phyloP scores from a whole-genome alignment of 2,888 invertebrate species.

The Amaurobius ferox region DNA sequence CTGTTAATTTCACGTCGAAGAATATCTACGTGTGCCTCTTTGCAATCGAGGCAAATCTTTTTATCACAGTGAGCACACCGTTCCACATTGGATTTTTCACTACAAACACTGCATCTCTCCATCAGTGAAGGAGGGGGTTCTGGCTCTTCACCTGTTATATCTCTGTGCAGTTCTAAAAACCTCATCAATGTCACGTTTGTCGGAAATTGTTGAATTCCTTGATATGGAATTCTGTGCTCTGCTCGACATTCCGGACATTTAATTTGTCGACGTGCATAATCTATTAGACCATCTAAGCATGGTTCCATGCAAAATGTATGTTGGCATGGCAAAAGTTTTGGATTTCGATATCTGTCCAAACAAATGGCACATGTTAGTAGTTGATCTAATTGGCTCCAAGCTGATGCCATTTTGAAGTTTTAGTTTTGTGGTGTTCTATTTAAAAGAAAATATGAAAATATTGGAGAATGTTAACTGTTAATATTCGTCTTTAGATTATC shows the following conservation, averaged over 20 bases:
- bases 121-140: slow-evolving; percentile 74
- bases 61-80: slow-evolving; percentile 97
- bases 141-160: slow-evolving; percentile 81
- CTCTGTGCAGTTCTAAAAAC: slow-evolving; percentile 94
- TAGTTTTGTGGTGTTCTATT: too few species aligned
- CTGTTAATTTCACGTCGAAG: slow-evolving; percentile 92
- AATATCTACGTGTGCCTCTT: slow-evolving; percentile 95
- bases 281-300: slow-evolving; percentile 97
- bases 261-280: slow-evolving; percentile 95
- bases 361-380: slow-evolving; percentile 98
- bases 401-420: slow-evolving; percentile 73
- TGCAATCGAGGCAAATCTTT: slow-evolving; percentile 97
- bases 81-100: slow-evolving; percentile 91
- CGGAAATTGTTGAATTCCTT: slow-evolving; percentile 95
- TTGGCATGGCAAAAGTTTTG: slow-evolving; percentile 99
- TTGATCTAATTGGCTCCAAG: slow-evolving; percentile 83
- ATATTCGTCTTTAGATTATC: too few species aligned
- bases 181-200: slow-evolving; percentile 96
- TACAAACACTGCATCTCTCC: slow-evolving; percentile 90
- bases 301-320: slow-evolving; percentile 99
- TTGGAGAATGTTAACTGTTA: too few species aligned
- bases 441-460: too few species aligned
- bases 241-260: slow-evolving; percentile 99
- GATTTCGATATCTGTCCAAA: slow-evolving; percentile 96
- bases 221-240: slow-evolving; percentile 96